Evolutionary conservation across 2,113 vertebrate species (phyloP).

Genomic region (Spheniscus mendiculus): DNA sequence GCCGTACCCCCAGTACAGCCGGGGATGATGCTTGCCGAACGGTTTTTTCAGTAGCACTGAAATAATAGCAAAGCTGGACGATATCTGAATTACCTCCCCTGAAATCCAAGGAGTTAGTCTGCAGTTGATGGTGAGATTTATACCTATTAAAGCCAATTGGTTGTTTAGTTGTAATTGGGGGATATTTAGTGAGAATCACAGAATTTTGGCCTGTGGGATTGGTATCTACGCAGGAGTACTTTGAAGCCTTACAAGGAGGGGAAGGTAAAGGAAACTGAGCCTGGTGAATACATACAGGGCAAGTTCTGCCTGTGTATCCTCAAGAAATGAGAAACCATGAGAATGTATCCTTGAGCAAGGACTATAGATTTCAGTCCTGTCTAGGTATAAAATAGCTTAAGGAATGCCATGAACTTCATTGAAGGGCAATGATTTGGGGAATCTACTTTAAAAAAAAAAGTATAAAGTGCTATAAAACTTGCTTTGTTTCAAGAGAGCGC

Average conservation of each 20-base stretch:
- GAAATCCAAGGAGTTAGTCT: not conserved
- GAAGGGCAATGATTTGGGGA: not conserved
- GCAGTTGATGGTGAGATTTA: not conserved
- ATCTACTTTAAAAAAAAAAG: not conserved
- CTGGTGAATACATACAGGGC: not conserved
- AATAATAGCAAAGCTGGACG: not conserved
- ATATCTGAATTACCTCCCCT: not conserved
- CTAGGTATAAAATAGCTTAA: not conserved
- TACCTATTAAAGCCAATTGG: not conserved
- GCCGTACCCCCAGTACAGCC: rapidly evolving
- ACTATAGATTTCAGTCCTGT: not conserved
- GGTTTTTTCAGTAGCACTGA: not conserved
- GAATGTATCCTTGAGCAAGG: not conserved
- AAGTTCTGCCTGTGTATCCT: not conserved
- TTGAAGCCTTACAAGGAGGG: not conserved
- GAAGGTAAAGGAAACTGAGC: not conserved
- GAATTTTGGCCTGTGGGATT: not conserved
- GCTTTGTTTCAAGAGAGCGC: not conserved
- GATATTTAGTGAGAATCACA: not conserved
- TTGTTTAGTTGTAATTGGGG: not conserved
- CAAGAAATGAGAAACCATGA: not conserved
- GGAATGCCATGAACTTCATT: not conserved
- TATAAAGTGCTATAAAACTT: constrained; percentile 2
- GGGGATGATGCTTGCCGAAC: not conserved
- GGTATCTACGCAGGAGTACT: not conserved